Conservation (phyloP, 2,888 invertebrate species). For the Heliconius hortense region DNA sequence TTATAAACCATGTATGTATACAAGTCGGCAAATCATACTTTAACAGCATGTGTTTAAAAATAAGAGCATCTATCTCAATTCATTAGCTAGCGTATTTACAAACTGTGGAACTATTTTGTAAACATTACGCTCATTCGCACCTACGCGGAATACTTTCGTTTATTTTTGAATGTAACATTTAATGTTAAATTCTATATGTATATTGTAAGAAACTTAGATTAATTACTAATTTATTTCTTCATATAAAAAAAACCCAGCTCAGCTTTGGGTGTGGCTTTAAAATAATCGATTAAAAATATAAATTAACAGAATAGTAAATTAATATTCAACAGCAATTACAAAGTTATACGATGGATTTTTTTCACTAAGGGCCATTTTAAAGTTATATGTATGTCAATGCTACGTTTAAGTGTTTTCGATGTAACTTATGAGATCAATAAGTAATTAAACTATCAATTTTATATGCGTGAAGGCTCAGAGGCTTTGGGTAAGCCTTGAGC, state of each 20-base stretch:
- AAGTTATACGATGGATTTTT: neutral
- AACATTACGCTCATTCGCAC: slow-evolving; percentile 49
- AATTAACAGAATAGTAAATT: too few species aligned
- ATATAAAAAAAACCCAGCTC: neutral
- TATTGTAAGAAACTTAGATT: neutral
- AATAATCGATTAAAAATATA: too few species aligned
- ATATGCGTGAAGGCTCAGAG: slow-evolving; percentile 24
- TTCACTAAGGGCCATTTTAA: neutral
- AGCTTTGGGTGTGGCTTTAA: too few species aligned
- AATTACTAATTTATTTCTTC: too few species aligned
- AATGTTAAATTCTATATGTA: neutral
- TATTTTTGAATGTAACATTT: slow-evolving; percentile 1
- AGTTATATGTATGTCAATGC: slow-evolving; percentile 11
- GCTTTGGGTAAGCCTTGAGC: slow-evolving; percentile 1
- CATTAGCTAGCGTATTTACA: slow-evolving; percentile 57
- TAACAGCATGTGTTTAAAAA: slow-evolving; percentile 50
- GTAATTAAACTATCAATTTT: slow-evolving; percentile 24
- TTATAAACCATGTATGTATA: too few species aligned
- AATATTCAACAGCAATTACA: neutral
- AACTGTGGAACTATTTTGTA: slow-evolving; percentile 59
- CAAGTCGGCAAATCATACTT: neutral
- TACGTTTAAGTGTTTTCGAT: neutral
- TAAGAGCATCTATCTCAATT: slow-evolving; percentile 61
- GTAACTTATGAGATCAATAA: slow-evolving; percentile 22
- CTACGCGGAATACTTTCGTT: slow-evolving; percentile 31